A percentile compares a stretch with the other conserved stretches of the same genome.
Conservation (phyloP, 2,888 invertebrate species). For the Pseudoips prasinana region DNA sequence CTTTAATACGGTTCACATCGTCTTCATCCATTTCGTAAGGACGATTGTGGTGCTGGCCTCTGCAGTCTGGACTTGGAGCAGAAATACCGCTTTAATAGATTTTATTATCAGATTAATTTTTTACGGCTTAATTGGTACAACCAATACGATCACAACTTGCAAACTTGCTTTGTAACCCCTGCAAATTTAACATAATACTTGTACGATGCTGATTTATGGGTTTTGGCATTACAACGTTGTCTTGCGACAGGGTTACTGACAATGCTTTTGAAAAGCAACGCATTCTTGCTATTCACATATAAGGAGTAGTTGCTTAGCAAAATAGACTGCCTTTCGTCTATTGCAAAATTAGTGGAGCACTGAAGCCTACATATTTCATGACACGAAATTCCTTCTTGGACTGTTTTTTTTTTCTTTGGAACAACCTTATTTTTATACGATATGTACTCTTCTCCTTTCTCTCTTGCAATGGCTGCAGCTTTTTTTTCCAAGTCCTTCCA, state of each 20-base stretch:
- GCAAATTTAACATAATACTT: constrained; percentile 13
- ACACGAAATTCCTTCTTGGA: constrained; percentile 12
- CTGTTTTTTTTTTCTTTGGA: constrained; percentile 10
- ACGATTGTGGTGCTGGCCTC: constrained; percentile 13
- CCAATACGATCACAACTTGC: constrained; percentile 13
- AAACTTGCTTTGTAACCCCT: constrained; percentile 8
- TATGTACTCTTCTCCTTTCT: constrained; percentile 13
- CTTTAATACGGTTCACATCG: constrained; percentile 4
- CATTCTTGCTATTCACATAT: constrained; percentile 11
- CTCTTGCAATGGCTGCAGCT: constrained; percentile 10
- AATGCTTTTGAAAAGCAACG: constrained; percentile 9
- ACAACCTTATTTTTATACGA: constrained; percentile 12
- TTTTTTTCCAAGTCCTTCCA: constrained; percentile 17
- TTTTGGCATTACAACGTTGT: too few relatives aligned
- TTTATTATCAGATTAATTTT: constrained; percentile 12
- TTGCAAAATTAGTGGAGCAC: constrained; percentile 11
- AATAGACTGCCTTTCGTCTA: constrained; percentile 10
- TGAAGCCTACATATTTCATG: constrained; percentile 13
- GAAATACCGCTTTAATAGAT: constrained; percentile 9
- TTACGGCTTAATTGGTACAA: constrained; percentile 12
- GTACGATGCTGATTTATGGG: constrained; percentile 11
- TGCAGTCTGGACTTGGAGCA: constrained; percentile 6
- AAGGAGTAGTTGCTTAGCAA: constrained; percentile 9
- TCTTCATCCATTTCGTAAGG: constrained; percentile 8
- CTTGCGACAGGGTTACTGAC: constrained; percentile 11